A percentile compares a stretch with the other conserved stretches of the same genome.
These are phyloP conservation scores for Rhabdomys pumilio DNA, from an alignment of 2,797 vertebrate species.

Conservation along the genomic window DNA sequence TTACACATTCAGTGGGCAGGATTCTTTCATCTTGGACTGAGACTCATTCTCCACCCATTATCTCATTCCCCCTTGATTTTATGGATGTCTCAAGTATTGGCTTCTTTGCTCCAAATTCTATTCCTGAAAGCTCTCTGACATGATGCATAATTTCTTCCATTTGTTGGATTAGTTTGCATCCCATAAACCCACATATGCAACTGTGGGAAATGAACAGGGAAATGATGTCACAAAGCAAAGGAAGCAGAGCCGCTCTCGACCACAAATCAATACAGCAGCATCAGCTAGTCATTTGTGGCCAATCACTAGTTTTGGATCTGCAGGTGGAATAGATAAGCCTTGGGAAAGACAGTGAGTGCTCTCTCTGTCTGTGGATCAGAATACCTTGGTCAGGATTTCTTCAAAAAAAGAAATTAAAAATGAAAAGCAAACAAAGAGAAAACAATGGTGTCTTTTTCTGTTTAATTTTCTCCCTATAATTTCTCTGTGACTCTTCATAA, in stretches of 20 bases:
- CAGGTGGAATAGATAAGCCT: slow-evolving; percentile 65
- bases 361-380: slow-evolving; percentile 23
- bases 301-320: slow-evolving; percentile 69
- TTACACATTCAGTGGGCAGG: background rate
- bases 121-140: slow-evolving; percentile 77
- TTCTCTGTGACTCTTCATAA: slow-evolving; percentile 17
- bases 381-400: background rate
- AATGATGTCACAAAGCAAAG: slow-evolving; percentile 84
- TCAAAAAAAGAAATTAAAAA: background rate
- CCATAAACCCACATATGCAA: slow-evolving; percentile 81
- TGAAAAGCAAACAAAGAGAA: background rate
- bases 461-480: slow-evolving; percentile 8
- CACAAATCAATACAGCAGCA: slow-evolving; percentile 83
- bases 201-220: slow-evolving; percentile 82
- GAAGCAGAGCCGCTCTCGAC: slow-evolving; percentile 77
- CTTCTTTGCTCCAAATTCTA: slow-evolving; percentile 75
- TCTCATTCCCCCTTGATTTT: slow-evolving; percentile 39
- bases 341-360: slow-evolving; percentile 59
- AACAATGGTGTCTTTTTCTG: background rate
- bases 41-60: slow-evolving; percentile 45
- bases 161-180: slow-evolving; percentile 78
- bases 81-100: slow-evolving; percentile 40
- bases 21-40: slow-evolving; percentile 3
- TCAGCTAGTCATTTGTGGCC: slow-evolving; percentile 76
- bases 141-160: slow-evolving; percentile 81